Evolutionary conservation across 1,140 invertebrate species (phyloP), one percentile per base, ranked within the genome.

Genomic region (Chionoecetes opilio): DNA sequence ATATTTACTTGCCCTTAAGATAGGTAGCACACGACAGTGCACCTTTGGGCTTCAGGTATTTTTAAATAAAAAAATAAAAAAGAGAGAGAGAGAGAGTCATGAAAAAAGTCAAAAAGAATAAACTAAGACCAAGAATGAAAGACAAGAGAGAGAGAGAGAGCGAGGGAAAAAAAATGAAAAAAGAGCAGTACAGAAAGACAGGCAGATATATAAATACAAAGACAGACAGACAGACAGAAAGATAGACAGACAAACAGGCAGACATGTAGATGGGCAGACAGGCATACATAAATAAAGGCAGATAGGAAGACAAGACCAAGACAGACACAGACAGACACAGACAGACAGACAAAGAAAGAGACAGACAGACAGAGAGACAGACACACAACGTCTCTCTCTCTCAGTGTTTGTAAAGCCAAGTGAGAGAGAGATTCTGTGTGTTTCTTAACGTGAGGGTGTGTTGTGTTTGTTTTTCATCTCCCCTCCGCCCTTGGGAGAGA

Each of bases 401-500:
- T 2, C 1, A 0, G 63, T 75, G 63, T 75, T 75, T 75, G 21
- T 75, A n/a, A 75, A n/a, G 63, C 26, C 63, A 75, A 75, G 63
- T 75, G 63, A 75, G 63, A 26, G 63, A 75, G 63, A n/a, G 26
- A n/a, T 21, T 75, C 21, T 75, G 63, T 75, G 63, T 75, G 21
- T 75, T 5, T 75, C 63, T 21, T n/a, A 11, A 75, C 21, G 63
- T 6, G 63, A 21, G 63, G 11, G n/a, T n/a, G 63, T n/a, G 63
- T 21, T 75, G 17, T 63, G 63, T 75, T 75, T 75, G 63, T 75
- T n/a, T 75, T 75, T 75, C 63, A 75, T 75, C 63, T 75, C 63
- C 21, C 63, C 63, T 75, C 63, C 21, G 63, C 63, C 63, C 63
- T 26, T 26, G 63, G 21, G 63, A 75, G 63, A 75, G 63, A 75